Evolutionary conservation across 2,888 invertebrate genomes (phyloP).

Genomic region (Drosophila acutilabella): DNA sequence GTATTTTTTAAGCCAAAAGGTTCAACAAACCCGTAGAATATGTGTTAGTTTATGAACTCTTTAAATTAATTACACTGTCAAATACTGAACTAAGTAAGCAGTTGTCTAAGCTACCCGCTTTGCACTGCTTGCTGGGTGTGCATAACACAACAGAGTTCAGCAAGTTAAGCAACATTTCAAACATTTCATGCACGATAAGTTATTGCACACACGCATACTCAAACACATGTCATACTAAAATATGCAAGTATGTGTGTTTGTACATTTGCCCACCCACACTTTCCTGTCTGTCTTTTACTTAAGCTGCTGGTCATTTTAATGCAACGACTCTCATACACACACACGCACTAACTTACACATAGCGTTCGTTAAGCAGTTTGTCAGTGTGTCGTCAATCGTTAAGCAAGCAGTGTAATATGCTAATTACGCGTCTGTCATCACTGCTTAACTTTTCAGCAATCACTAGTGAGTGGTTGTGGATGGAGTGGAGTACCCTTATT

Average conservation of each 20-base stretch:
- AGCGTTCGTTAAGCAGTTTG: constrained; percentile 30
- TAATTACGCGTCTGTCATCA: constrained; percentile 19
- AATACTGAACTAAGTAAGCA: not conserved
- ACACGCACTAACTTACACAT: constrained; percentile 10
- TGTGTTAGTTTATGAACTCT: not conserved
- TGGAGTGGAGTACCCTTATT: not conserved
- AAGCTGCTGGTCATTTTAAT: constrained; percentile 17
- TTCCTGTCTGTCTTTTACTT: constrained; percentile 39
- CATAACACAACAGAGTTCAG: constrained; percentile 21
- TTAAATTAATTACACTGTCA: not conserved
- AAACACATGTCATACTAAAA: not conserved
- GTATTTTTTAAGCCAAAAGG: not conserved
- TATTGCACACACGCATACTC: not conserved
- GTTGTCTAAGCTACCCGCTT: constrained; percentile 1
- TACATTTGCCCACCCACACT: constrained; percentile 41
- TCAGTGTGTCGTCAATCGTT: constrained; percentile 11
- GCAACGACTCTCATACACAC: constrained; percentile 8
- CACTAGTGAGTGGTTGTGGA: not conserved
- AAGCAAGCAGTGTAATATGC: constrained; percentile 19
- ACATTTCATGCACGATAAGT: constrained; percentile 36
- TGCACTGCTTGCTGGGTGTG: not conserved
- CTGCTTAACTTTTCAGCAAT: constrained; percentile 31
- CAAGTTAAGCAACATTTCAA: constrained; percentile 29
- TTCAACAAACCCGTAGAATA: not conserved
- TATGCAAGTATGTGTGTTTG: not conserved